These are phyloP conservation scores for Pterocles burchelli DNA, from an alignment of 2,113 vertebrate species.

Conservation along the genomic window DNA sequence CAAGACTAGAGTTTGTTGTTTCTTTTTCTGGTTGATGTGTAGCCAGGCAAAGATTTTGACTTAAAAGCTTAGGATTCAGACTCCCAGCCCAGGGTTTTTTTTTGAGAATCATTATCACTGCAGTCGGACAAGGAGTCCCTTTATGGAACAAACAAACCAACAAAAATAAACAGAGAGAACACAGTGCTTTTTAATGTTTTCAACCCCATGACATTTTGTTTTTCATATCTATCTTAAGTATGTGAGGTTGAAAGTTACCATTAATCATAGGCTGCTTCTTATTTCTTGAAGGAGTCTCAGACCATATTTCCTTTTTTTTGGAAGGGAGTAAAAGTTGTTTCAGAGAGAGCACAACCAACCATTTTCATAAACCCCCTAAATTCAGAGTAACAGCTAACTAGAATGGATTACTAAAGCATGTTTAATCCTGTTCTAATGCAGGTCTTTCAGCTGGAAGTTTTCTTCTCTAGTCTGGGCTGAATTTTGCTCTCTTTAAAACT, in stretches of 20 bases:
- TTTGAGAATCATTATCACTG: conserved; percentile 7
- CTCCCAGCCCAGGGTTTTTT: neutral
- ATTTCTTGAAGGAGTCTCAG: neutral
- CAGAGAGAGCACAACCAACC: neutral
- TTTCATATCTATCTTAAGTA: conserved; percentile 19
- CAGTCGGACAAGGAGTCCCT: neutral
- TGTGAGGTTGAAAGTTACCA: neutral
- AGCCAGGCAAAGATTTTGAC: conserved; percentile 25
- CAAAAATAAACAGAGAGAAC: conserved; percentile 20
- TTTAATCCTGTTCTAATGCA: neutral
- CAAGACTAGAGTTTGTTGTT: conserved; percentile 16
- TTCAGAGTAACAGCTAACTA: neutral
- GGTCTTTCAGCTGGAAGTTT: neutral
- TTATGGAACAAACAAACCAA: conserved; percentile 9
- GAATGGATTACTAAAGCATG: neutral
- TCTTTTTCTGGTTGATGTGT: conserved; percentile 30
- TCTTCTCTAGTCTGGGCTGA: neutral
- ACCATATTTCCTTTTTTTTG: neutral
- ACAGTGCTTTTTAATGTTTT: conserved; percentile 17
- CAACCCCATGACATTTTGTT: neutral
- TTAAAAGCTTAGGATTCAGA: conserved; percentile 26
- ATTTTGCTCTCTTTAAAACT: neutral
- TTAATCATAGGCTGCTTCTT: neutral
- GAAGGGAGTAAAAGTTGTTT: neutral
- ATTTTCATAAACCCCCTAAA: neutral